Base-by-base conservation (phyloP, 2,113 vertebrate genomes). In the Argyrosomus japonicus region DNA sequence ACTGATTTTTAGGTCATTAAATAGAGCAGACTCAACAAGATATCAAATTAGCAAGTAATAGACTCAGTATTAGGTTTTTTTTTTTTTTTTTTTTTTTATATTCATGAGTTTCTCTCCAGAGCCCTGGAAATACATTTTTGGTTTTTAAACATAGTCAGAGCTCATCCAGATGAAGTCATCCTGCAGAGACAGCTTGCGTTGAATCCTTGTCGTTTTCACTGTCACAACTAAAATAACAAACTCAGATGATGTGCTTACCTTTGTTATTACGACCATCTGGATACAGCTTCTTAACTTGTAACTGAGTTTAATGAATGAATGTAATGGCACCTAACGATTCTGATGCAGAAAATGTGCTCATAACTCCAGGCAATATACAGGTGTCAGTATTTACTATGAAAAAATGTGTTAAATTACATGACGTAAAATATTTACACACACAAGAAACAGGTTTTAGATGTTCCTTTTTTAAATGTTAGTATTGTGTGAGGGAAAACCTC, bases 1-100 rank as follows among this genome's bases (percentile, higher is more conserved):
- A 65, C 80, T 19, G 27, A 73, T 88, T 83, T 40, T 32, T n/a
- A 29, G 68, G 50, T 63, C 36, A 73, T 12, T 75, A 19, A 27
- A 23, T 13, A 53, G 45, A 50, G 23, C 36, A 45, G 48, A 36
- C 57, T 72, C 60, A 82, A 67, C 40, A 57, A 54, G 5, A 54
- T 63, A 60, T 50, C 58, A 36, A 65, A 67, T 70, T 40, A 68
- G 27, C 54, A n/a, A 56, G 12, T 68, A 53, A 58, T 36, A 57
- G 65, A 56, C 36, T 79, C 19, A 3, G 23, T 48, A 18, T 10
- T 23, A 27, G 27, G 9, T 53, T 71, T 69, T 0, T 68, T 68
- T 32, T 68, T 68, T 32, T 68, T 32, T 65, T 8, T 40, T 50
- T 61, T 23, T 71, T 48, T 57, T 51, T 56, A 40, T 23, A 68